These are phyloP conservation scores for Spicauda simplicius DNA, from an alignment of 2,888 invertebrate species.

Conservation along the genomic window DNA sequence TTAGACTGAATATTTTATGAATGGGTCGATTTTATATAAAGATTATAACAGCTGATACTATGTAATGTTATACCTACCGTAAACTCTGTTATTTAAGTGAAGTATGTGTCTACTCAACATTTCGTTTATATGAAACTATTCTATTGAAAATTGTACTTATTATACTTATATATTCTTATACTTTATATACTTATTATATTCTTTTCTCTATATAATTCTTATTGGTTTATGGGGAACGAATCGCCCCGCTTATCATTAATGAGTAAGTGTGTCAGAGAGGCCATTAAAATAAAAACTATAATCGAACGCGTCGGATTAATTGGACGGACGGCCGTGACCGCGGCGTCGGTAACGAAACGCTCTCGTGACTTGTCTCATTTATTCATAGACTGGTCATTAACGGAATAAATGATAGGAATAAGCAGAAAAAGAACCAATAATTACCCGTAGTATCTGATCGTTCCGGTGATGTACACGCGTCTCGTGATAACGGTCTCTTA, in stretches of 20 bases:
- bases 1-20: no score
- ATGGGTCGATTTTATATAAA: no score
- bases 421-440: background rate
- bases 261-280: slow-evolving; percentile 1
- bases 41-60: no score
- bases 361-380: slow-evolving; percentile 25
- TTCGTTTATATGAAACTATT: no score
- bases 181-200: no score
- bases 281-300: background rate
- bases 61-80: no score
- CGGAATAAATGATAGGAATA: slow-evolving; percentile 1
- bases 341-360: background rate
- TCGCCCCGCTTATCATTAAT: background rate
- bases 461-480: background rate
- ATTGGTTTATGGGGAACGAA: no score
- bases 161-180: no score
- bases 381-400: slow-evolving; percentile 7
- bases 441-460: background rate
- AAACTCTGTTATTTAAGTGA: no score
- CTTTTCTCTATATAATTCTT: no score
- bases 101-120: no score
- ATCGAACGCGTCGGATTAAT: background rate
- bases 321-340: slow-evolving; percentile 18
- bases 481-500: background rate
- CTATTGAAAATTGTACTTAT: no score